Base-by-base conservation (phyloP, 2,888 invertebrate genomes). In the Eupeodes luniger region DNA sequence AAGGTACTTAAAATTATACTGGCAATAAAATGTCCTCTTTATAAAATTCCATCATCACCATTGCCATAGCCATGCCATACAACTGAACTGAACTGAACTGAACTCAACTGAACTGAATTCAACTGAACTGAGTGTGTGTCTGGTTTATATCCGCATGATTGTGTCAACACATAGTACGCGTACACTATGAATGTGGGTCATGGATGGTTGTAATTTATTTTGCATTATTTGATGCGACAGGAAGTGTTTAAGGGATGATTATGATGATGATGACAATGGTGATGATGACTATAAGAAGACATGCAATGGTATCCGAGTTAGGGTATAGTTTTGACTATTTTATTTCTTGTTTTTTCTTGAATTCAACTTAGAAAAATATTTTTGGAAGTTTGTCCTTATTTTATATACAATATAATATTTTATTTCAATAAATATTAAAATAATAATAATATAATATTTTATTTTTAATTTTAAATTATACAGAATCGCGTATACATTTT, bases 1-100 rank as follows among this genome's bases (percentile, higher is more conserved):
- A 55, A 70, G 55, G 44, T 70, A 70, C 70, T 70, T 70, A 70
- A 70, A 66, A 55, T 81, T 81, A 67, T 67, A 81, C 67, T 75
- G 67, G 67, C 74, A 75, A 81, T 81, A 75, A 67, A 81, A 34
- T 74, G 49, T 61, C 62, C 59, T 40, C 40, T 53, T 62, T n/a
- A 44, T 47, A 55, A 55, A 67, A 67, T 53, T 67, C 70, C 55
- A 55, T 49, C 40, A 40, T 9, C 40, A 40, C 40, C 40, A 40
- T 40, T 9, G 40, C 40, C 40, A 40, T 40, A 1, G 40, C 40
- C 40, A 9, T 9, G 9, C 40, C 40, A 69, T 78, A 64, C 66
- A 59, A 27, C 49, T 27, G 27, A 27, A 27, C 27, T 19, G 19
- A 19, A 19, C 19, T 27, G 27, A 27, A 27, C 27, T 27, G 3